A percentile compares a stretch with the other conserved stretches of the same genome.
Conservation (phyloP, 2,113 vertebrate species). For the Sinocyclocheilus grahami region DNA sequence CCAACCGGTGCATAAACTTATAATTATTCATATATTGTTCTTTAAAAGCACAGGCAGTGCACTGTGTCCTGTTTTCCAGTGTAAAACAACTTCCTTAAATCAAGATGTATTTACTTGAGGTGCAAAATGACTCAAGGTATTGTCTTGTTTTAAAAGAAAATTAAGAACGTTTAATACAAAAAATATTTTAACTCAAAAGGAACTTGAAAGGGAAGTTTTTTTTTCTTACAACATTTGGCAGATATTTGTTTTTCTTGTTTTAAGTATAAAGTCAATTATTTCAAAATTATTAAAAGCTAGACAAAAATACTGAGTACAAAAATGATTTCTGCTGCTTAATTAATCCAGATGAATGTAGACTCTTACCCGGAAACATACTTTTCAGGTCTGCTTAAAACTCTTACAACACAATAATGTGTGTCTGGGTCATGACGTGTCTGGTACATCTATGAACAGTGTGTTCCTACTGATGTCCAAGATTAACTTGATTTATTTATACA, state of each 20-base stretch:
- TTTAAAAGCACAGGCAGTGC: neutral
- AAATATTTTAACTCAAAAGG: neutral
- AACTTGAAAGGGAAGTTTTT: neutral
- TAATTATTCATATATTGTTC: neutral
- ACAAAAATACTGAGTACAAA: neutral
- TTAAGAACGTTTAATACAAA: neutral
- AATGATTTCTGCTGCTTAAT: neutral
- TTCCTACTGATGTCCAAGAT: neutral
- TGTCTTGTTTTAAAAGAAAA: neutral
- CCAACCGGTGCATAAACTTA: neutral
- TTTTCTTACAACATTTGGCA: neutral
- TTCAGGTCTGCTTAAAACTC: neutral
- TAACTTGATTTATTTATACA: conserved; percentile 21
- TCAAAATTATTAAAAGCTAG: neutral
- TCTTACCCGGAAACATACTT: neutral
- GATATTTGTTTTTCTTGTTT: neutral
- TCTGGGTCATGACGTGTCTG: neutral
- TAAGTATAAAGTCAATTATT: neutral
- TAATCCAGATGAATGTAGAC: neutral
- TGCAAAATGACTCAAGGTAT: neutral
- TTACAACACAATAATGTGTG: neutral
- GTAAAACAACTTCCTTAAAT: neutral
- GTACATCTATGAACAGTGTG: conserved; percentile 8
- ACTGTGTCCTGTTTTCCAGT: neutral
- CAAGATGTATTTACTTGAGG: neutral